Base-by-base conservation (phyloP, 2,888 invertebrate genomes). In the Eristalis tenax region DNA sequence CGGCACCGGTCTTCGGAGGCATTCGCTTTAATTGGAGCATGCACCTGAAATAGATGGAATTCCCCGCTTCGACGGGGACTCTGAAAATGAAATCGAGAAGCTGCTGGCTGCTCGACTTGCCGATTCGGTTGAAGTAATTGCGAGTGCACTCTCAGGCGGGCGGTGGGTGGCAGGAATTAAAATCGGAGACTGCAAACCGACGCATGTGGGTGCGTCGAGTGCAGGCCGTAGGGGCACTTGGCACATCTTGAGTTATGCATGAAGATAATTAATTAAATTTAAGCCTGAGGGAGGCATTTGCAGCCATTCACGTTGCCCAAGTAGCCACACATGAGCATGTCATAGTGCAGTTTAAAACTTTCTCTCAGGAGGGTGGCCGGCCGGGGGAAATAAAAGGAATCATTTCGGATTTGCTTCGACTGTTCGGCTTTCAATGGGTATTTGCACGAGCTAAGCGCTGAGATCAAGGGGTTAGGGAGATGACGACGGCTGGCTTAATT, bases 21-120 rank as follows among this genome's bases (percentile, higher is more conserved):
- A 74, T 82, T 59, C 78, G 78, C 57, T 71, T 75, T 83, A 79
- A 83, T 83, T 86, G 78, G 83, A 57, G 15, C 83, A 78, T 83
- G 66, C 71, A 86, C 83, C 86, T 86, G 81, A 71, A 81, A 70
- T 66, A 75, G 70, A 70, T 80, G 65, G 40, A 70, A 70, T 65
- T 65, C 11, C 18, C n/a, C 63, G 68, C 38, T 64, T 23, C 23
- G 50, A 40, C 23, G 50, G 61, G 66, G 2, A 59, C 38, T 73
- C 73, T 78, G 57, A 74, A 69, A 28, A 69, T 56, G 18, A 69
- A 69, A 40, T 61, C 11, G 57, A 64, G 57, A 64, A 66, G 23
- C 5, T 69, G 38, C 28, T 38, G 11, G 57, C 64, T 81, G 32
- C 32, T 32, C 57, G 59, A 50, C 63, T 43, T 40, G 59, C 61